Evolutionary conservation across 2,797 vertebrate species (phyloP).

Genomic region (Pangasius macronema): DNA sequence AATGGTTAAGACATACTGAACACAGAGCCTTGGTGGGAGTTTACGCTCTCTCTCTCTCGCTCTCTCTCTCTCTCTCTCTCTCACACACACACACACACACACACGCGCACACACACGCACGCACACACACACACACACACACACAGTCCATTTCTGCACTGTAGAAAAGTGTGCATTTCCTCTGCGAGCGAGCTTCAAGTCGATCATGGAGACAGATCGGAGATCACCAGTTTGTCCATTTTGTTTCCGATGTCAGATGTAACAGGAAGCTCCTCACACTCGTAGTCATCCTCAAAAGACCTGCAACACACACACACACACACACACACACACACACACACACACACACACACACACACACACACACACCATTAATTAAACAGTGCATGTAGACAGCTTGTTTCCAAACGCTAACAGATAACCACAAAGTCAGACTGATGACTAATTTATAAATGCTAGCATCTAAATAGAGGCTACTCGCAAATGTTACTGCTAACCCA

Average conservation of each 20-base stretch:
- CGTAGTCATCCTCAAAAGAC: conserved; percentile 95
- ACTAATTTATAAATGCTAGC: neutral
- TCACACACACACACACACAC: conserved; percentile 37
- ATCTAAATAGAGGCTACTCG: neutral
- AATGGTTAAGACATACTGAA: conserved; percentile 70
- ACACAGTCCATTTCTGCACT: conserved; percentile 65
- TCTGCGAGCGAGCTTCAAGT: conserved; percentile 3
- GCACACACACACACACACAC: conserved; percentile 42
- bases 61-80: neutral
- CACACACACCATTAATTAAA: neutral
- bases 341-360: conserved; percentile 1
- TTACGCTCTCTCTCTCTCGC: neutral
- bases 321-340: conserved; percentile 9
- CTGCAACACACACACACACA: conserved; percentile 71
- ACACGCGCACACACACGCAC: conserved; percentile 40
- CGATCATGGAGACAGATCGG: conserved; percentile 82
- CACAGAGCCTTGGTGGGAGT: conserved; percentile 61
- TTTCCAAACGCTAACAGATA: neutral
- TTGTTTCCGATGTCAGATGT: conserved; percentile 89
- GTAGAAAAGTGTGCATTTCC: conserved; percentile 71
- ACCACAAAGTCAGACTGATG: neutral
- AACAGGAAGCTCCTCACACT: conserved; percentile 87
- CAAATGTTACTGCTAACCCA: neutral
- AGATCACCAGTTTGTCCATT: conserved; percentile 89
- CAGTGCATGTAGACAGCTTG: neutral